Conservation (phyloP, 2,888 invertebrate genomes). For the Acronicta alni region DNA sequence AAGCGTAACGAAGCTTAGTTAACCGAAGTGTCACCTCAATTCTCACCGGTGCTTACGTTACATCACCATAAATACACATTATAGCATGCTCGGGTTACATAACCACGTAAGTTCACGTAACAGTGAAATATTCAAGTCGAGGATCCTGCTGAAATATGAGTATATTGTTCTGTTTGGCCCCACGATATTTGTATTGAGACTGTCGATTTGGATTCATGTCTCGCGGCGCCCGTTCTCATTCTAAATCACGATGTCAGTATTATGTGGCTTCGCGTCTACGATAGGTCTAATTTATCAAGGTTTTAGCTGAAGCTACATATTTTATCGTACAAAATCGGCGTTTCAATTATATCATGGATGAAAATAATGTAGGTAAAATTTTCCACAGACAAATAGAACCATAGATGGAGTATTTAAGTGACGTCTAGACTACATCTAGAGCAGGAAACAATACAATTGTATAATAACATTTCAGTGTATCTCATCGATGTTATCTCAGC, state of each 20-base stretch:
- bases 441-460: too few relatives aligned
- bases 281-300: constrained; percentile 62
- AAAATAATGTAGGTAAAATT: too few relatives aligned
- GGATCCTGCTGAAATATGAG: constrained; percentile 63
- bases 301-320: constrained; percentile 32
- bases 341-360: too few relatives aligned
- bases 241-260: constrained; percentile 65
- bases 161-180: constrained; percentile 64
- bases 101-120: constrained; percentile 53
- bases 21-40: constrained; percentile 51
- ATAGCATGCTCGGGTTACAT: constrained; percentile 47
- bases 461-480: neutral
- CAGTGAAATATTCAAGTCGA: constrained; percentile 60
- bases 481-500: constrained; percentile 29
- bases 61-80: constrained; percentile 55
- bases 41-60: constrained; percentile 44
- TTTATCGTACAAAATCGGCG: too few relatives aligned
- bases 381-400: too few relatives aligned
- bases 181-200: constrained; percentile 65
- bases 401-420: too few relatives aligned
- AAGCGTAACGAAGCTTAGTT: constrained; percentile 52
- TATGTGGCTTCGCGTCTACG: constrained; percentile 45
- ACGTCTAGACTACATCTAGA: too few relatives aligned
- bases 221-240: constrained; percentile 58
- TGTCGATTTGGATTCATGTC: constrained; percentile 70